Evolutionary conservation across 2,113 vertebrate genomes (phyloP).

Genomic region (Vireo altiloquus): DNA sequence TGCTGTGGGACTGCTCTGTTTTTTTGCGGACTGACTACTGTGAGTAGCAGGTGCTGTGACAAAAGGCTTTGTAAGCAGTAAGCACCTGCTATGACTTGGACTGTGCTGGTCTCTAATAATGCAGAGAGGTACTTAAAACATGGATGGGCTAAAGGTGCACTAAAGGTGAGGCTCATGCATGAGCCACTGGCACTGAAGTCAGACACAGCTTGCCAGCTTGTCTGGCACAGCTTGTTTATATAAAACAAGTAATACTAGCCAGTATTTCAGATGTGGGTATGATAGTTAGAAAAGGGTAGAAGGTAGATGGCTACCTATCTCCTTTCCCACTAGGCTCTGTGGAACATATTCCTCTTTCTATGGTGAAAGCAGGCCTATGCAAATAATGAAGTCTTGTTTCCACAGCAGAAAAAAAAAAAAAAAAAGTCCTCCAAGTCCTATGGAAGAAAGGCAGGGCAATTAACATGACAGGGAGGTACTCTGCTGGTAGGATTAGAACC

Average conservation of each 20-base stretch:
- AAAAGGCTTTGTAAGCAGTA: background rate
- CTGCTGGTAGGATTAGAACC: background rate
- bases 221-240: background rate
- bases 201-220: background rate
- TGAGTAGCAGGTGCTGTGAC: background rate
- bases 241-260: background rate
- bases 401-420: background rate
- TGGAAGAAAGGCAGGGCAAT: background rate
- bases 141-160: background rate
- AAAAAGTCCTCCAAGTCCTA: background rate
- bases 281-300: background rate
- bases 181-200: background rate
- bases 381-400: background rate
- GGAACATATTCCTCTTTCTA: background rate
- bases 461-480: background rate
- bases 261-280: background rate
- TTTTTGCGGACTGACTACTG: background rate
- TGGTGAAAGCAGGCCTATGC: background rate
- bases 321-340: background rate
- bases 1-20: background rate
- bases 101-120: background rate
- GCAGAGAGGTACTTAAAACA: background rate
- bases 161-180: background rate
- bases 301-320: background rate
- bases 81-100: background rate